A percentile compares a stretch with the other conserved stretches of the same genome.
Conservation (phyloP, 2,888 invertebrate species). For the Auanema sp. region DNA sequence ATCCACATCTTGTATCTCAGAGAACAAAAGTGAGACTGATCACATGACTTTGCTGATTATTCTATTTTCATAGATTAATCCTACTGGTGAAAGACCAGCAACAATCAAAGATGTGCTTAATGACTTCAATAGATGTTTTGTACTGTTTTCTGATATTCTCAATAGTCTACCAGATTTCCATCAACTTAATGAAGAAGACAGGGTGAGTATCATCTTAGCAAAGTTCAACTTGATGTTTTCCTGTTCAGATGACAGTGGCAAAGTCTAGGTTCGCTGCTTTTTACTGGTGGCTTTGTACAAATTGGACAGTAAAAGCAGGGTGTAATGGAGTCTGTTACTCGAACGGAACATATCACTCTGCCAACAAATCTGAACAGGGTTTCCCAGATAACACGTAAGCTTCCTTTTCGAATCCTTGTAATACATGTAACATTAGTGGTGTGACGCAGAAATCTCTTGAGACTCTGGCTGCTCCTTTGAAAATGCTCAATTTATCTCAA, state of each 20-base stretch:
- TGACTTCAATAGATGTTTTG: conserved; percentile 51
- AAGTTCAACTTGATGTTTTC: neutral
- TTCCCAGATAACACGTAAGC: conserved; percentile 27
- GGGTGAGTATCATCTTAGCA: conserved; percentile 16
- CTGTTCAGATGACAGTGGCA: conserved; percentile 37
- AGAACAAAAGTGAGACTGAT: conserved; percentile 16
- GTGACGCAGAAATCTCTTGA: conserved; percentile 32
- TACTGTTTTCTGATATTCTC: conserved; percentile 46
- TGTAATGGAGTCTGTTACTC: conserved; percentile 50
- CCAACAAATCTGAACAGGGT: conserved; percentile 19
- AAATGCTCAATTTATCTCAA: conserved; percentile 25
- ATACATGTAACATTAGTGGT: conserved; percentile 17
- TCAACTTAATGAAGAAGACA: conserved; percentile 19
- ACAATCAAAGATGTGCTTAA: conserved; percentile 40
- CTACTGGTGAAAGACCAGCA: conserved; percentile 40
- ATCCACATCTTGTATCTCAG: conserved; percentile 15
- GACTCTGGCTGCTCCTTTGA: conserved; percentile 31
- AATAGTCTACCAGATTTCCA: conserved; percentile 21
- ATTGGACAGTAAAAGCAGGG: conserved; percentile 38
- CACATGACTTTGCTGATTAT: neutral
- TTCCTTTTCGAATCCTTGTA: neutral
- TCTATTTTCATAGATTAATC: conserved; percentile 18
- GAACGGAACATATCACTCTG: conserved; percentile 56
- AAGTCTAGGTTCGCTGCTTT: conserved; percentile 53
- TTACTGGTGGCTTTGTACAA: conserved; percentile 53